A percentile compares a stretch with the other conserved stretches of the same genome.
Evolutionary conservation across 2,888 invertebrate genomes (phyloP).

Genomic region (Drosophila mimetica): DNA sequence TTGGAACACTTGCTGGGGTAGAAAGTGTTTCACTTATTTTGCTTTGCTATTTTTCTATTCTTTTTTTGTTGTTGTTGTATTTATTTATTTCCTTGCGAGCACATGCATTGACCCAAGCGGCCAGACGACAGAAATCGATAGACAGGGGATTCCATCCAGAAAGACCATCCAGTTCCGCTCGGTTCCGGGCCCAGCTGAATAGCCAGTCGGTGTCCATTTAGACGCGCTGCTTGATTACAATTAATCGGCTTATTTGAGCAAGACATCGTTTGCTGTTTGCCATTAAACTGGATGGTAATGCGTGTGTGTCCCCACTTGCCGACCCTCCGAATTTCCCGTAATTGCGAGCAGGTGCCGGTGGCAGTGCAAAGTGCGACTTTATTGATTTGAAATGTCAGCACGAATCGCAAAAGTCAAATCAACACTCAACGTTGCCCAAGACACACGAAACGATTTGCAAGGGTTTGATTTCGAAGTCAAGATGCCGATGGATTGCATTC

Average conservation of each 20-base stretch:
- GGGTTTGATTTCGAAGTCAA: constrained; percentile 8
- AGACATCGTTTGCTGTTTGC: constrained; percentile 54
- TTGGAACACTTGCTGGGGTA: constrained; percentile 57
- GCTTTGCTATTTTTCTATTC: not conserved
- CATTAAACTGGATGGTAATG: constrained; percentile 38
- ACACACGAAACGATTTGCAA: constrained; percentile 4
- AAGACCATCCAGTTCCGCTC: constrained; percentile 22
- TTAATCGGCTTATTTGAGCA: constrained; percentile 76
- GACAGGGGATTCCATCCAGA: constrained; percentile 41
- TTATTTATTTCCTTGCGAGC: constrained; percentile 34
- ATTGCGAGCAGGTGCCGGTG: constrained; percentile 24
- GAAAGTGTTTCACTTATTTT: constrained; percentile 73
- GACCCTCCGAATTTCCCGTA: constrained; percentile 1
- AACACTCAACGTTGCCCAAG: constrained; percentile 21
- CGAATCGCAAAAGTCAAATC: constrained; percentile 38
- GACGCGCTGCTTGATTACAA: constrained; percentile 74
- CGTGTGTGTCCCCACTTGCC: constrained; percentile 32
- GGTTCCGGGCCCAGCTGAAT: constrained; percentile 25
- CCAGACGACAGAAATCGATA: constrained; percentile 73
- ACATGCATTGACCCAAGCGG: constrained; percentile 66
- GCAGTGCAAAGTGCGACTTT: constrained; percentile 55
- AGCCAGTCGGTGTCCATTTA: constrained; percentile 40
- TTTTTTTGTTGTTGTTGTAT: constrained; percentile 4
- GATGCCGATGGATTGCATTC: not conserved
- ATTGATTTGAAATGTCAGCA: constrained; percentile 69